Conservation (phyloP, 2,888 invertebrate genomes). For the Dione juno region DNA sequence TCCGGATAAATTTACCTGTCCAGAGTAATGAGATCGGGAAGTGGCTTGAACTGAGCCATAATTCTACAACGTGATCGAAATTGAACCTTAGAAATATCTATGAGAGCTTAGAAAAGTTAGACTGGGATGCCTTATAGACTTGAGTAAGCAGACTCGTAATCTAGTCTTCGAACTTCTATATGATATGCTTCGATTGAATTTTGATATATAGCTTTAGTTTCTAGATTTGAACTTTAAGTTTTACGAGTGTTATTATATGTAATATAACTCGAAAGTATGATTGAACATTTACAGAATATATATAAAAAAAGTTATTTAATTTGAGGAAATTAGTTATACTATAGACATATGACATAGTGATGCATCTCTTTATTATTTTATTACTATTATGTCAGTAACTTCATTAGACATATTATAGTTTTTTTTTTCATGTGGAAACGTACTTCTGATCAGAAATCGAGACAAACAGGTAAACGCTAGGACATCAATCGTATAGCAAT, state of each 20-base stretch:
- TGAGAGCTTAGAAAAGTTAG: slow-evolving; percentile 38
- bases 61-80: slow-evolving; percentile 43
- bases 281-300: too few species aligned
- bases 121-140: slow-evolving; percentile 8
- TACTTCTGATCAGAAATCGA: too few species aligned
- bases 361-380: too few species aligned
- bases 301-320: too few species aligned
- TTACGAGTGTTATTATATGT: background rate
- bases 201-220: slow-evolving; percentile 1
- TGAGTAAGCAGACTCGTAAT: slow-evolving; percentile 18
- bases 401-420: too few species aligned
- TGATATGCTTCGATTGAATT: slow-evolving; percentile 14
- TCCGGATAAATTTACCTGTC: slow-evolving; percentile 43
- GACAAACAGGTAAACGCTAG: too few species aligned
- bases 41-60: slow-evolving; percentile 42
- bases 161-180: slow-evolving; percentile 17
- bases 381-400: too few species aligned
- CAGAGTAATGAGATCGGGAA: slow-evolving; percentile 44
- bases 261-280: background rate
- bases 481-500: too few species aligned
- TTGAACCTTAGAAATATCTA: slow-evolving; percentile 40
- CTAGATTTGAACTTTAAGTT: background rate
- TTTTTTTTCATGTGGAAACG: too few species aligned
- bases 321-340: too few species aligned
- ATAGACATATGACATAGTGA: too few species aligned